Base-by-base conservation (phyloP, 2,888 invertebrate genomes). In the Rhorus exstirpatorius region DNA sequence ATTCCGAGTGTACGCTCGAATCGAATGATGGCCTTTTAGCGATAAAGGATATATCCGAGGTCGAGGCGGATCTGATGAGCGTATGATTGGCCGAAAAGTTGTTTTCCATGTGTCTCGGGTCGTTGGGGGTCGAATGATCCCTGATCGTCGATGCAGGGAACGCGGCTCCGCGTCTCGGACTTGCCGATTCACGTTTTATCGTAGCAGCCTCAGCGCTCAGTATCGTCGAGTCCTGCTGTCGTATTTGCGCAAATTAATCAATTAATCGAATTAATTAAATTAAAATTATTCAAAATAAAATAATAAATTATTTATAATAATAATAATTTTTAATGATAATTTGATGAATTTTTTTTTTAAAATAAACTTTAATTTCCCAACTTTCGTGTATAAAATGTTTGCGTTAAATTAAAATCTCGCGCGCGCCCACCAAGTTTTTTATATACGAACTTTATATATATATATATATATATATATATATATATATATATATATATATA, bases 1-100 rank as follows among this genome's bases (percentile, higher is more conserved):
- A 84, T 58, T 88, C 88, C 38, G 89, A 88, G 26, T 85, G 81
- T 68, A 82, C 79, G 53, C 84, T 87, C 26, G 63, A 79, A 72
- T 89, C 88, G 79, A 86, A 81, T 31, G 79, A 76, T 60, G 84
- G 75, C 79, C 86, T 86, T 35, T 72, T 72, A 1, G 85, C 61
- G 38, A 81, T 85, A 12, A 79, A 70, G 21, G 88, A 85, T n/a
- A 90, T 58, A 77, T 89, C 88, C 53, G 88, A 87, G 26, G 87
- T 84, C 26, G 88, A 88, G 51, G 86, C 84, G 53, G 87, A 84
- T 84, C 86, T 88, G 3, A 83, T 78, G 12, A 88, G 46, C 61
- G 71, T 83, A 74, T 81, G 67, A 65, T 79, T 85, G 3, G 10
- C 6, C 38, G 72, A 63, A 63, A 61, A 55, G 61, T 58, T 80